These are phyloP conservation scores for Margaritifera margaritifera DNA, from an alignment of 2,888 invertebrate species.

Conservation along the genomic window DNA sequence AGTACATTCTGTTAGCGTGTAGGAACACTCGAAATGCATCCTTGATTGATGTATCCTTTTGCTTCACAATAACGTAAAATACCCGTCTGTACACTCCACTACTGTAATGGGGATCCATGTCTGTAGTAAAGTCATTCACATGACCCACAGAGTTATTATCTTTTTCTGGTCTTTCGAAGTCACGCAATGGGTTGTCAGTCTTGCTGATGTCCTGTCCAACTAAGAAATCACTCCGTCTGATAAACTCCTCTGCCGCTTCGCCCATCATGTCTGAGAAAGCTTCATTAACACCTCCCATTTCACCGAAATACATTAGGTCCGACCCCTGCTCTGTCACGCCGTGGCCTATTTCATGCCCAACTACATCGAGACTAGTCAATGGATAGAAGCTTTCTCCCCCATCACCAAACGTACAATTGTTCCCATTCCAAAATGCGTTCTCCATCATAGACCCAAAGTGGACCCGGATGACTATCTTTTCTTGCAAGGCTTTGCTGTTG, in stretches of 20 bases:
- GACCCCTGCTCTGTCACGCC: conserved; percentile 48
- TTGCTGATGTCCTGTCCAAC: conserved; percentile 35
- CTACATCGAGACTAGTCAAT: conserved; percentile 42
- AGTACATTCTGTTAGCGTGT: conserved; percentile 51
- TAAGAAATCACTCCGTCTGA: conserved; percentile 28
- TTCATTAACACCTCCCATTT: conserved; percentile 55
- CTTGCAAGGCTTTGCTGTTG: conserved; percentile 18
- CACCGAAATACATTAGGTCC: conserved; percentile 41
- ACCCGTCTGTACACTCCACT: conserved; percentile 50
- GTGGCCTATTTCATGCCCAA: conserved; percentile 54
- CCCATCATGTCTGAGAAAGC: conserved; percentile 55
- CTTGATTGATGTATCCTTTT: conserved; percentile 29
- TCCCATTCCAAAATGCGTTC: conserved; percentile 57
- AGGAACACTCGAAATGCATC: conserved; percentile 45
- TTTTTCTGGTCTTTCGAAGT: conserved; percentile 40
- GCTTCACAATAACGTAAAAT: conserved; percentile 42
- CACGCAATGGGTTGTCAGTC: conserved; percentile 25
- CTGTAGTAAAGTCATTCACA: conserved; percentile 28
- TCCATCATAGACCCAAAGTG: conserved; percentile 42
- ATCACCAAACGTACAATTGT: conserved; percentile 47
- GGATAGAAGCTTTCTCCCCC: conserved; percentile 41
- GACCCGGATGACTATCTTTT: conserved; percentile 41
- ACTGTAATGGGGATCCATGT: conserved; percentile 45
- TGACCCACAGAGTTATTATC: conserved; percentile 49
- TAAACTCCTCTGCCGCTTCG: conserved; percentile 38